Conservation (phyloP, 2,888 invertebrate species). For the Baronia brevicornis region DNA sequence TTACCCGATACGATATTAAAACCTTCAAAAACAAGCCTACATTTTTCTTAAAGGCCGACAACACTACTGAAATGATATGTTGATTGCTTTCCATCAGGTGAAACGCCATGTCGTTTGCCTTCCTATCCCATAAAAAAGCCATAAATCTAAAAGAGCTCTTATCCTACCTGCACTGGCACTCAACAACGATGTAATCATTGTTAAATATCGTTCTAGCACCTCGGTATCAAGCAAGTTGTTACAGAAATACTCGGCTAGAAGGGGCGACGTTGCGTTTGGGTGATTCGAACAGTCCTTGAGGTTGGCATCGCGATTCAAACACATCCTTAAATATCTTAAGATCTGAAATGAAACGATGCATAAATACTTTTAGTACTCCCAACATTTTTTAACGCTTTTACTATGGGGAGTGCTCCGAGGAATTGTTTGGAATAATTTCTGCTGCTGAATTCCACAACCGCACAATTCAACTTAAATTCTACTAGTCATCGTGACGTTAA, state of each 20-base stretch:
- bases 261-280: slow-evolving; percentile 79
- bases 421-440: no score
- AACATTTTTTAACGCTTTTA: neutral
- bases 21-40: no score
- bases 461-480: neutral
- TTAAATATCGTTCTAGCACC: slow-evolving; percentile 79
- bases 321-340: slow-evolving; percentile 86
- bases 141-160: no score
- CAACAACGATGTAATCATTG: slow-evolving; percentile 79
- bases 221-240: slow-evolving; percentile 73
- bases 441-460: no score
- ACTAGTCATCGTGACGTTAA: neutral
- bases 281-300: slow-evolving; percentile 71
- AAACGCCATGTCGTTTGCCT: no score
- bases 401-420: no score
- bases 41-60: no score
- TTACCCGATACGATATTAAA: no score
- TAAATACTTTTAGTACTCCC: neutral
- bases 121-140: slow-evolving; percentile 1
- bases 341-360: slow-evolving; percentile 75
- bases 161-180: slow-evolving; percentile 82
- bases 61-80: no score
- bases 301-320: slow-evolving; percentile 79
- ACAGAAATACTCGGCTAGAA: slow-evolving; percentile 78
- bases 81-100: no score